A percentile compares a stretch with the other conserved stretches of the same genome.
Conservation (phyloP, 2,888 invertebrate species). For the Mechanitis mazaeus region DNA sequence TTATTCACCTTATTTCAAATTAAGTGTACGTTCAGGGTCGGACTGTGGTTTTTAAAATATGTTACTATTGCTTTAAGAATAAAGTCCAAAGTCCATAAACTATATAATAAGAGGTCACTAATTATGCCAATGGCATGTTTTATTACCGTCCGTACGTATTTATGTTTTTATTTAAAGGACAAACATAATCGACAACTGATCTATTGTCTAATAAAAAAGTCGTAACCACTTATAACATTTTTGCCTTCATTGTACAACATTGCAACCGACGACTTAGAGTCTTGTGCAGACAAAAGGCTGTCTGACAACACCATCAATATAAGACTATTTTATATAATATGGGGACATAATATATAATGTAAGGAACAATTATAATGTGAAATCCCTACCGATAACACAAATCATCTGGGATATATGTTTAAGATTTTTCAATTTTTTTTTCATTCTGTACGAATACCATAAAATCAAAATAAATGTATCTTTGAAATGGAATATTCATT, state of each 20-base stretch:
- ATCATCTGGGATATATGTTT: no score
- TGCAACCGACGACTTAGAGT: constrained; percentile 44
- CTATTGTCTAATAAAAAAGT: constrained; percentile 29
- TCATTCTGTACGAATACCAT: no score
- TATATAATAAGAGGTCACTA: constrained; percentile 18
- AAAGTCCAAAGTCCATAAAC: constrained; percentile 12
- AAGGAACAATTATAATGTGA: no score
- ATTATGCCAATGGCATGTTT: constrained; percentile 21
- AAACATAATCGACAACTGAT: constrained; percentile 20
- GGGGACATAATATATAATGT: no score
- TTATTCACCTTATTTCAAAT: constrained; percentile 4
- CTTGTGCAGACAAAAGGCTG: constrained; percentile 19
- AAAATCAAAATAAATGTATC: no score
- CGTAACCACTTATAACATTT: constrained; percentile 27
- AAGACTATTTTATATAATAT: no score
- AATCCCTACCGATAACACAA: no score
- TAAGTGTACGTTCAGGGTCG: constrained; percentile 7
- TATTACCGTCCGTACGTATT: constrained; percentile 16
- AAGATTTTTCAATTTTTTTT: no score
- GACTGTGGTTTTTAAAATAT: background rate
- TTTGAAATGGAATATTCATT: no score
- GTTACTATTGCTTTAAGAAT: constrained; percentile 9
- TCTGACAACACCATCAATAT: background rate
- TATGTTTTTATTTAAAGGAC: constrained; percentile 22
- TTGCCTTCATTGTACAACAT: constrained; percentile 34